A percentile compares a stretch with the other conserved stretches of the same genome.
Conservation (phyloP, 2,797 vertebrate genomes). For the Lutjanus campechanus region DNA sequence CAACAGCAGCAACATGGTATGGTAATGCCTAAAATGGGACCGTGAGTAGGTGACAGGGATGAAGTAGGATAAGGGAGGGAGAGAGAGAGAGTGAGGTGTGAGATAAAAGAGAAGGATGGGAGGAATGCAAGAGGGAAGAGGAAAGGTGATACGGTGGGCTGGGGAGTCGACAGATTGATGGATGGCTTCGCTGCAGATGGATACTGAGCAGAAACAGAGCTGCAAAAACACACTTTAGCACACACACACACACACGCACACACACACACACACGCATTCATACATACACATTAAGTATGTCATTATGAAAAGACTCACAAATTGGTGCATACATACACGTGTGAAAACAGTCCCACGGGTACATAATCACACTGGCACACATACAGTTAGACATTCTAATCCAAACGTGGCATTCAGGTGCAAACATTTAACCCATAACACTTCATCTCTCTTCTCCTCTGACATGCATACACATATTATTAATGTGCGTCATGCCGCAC, state of each 20-base stretch:
- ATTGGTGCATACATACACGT: slow-evolving; percentile 2
- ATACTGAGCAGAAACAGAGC: slow-evolving; percentile 77
- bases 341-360: slow-evolving; percentile 33
- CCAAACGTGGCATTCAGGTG: slow-evolving; percentile 37
- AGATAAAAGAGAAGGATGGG: slow-evolving; percentile 79
- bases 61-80: slow-evolving; percentile 41
- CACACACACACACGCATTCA: slow-evolving; percentile 18
- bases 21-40: slow-evolving; percentile 48
- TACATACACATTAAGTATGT: not conserved
- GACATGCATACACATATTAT: slow-evolving; percentile 41
- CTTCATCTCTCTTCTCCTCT: slow-evolving; percentile 31
- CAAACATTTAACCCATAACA: slow-evolving; percentile 47
- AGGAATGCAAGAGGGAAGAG: slow-evolving; percentile 73
- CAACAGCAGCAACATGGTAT: slow-evolving; percentile 6
- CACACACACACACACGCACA: slow-evolving; percentile 20
- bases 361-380: slow-evolving; percentile 35
- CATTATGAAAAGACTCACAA: slow-evolving; percentile 19
- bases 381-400: slow-evolving; percentile 39
- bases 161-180: slow-evolving; percentile 83
- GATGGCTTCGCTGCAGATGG: slow-evolving; percentile 73
- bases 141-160: slow-evolving; percentile 76
- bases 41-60: slow-evolving; percentile 67
- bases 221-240: slow-evolving; percentile 53
- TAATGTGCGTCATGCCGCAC: slow-evolving; percentile 67
- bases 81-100: slow-evolving; percentile 53